Percentiles rank a stretch among this genome's conserved stretches.
phyloP scores from a whole-genome alignment of 2,888 invertebrate genomes.

The Brachyopa scutellaris region DNA sequence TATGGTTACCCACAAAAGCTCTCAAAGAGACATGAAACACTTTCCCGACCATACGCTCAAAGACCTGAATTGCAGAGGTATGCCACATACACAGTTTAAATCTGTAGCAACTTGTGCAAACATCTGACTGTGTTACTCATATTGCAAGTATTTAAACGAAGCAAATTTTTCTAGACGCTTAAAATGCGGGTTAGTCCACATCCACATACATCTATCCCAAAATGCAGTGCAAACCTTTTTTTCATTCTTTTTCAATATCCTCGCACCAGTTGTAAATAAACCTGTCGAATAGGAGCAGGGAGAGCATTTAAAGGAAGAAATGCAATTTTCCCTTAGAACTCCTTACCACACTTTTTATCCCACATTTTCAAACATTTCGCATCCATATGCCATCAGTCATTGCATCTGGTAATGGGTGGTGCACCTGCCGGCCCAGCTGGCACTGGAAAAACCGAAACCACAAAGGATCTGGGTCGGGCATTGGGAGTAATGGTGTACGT shows the following conservation, averaged over 20 bases:
- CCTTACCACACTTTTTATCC: slow-evolving; percentile 39
- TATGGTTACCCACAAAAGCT: slow-evolving; percentile 36
- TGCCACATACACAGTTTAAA: slow-evolving; percentile 47
- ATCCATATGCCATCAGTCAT: slow-evolving; percentile 83
- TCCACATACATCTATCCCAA: slow-evolving; percentile 29
- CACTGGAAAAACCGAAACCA: slow-evolving; percentile 98
- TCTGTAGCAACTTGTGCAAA: slow-evolving; percentile 18
- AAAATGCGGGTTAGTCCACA: slow-evolving; percentile 50
- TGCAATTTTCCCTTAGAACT: slow-evolving; percentile 7
- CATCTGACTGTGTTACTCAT: slow-evolving; percentile 14
- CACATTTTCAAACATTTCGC: slow-evolving; percentile 31
- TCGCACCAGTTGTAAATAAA: background rate
- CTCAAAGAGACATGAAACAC: slow-evolving; percentile 18
- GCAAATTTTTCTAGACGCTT: slow-evolving; percentile 38
- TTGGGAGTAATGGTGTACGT: slow-evolving; percentile 98
- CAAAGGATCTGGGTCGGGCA: slow-evolving; percentile 98
- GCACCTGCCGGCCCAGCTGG: slow-evolving; percentile 98
- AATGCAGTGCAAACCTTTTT: slow-evolving; percentile 22
- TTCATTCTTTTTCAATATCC: slow-evolving; percentile 1
- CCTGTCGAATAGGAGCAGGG: background rate
- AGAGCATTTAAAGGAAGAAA: slow-evolving; percentile 15
- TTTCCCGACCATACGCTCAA: slow-evolving; percentile 9
- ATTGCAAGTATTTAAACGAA: slow-evolving; percentile 30
- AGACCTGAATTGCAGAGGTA: slow-evolving; percentile 41
- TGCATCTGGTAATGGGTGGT: slow-evolving; percentile 97